Evolutionary conservation across 2,888 invertebrate genomes (phyloP).

Genomic region (Leucozona laternaria): DNA sequence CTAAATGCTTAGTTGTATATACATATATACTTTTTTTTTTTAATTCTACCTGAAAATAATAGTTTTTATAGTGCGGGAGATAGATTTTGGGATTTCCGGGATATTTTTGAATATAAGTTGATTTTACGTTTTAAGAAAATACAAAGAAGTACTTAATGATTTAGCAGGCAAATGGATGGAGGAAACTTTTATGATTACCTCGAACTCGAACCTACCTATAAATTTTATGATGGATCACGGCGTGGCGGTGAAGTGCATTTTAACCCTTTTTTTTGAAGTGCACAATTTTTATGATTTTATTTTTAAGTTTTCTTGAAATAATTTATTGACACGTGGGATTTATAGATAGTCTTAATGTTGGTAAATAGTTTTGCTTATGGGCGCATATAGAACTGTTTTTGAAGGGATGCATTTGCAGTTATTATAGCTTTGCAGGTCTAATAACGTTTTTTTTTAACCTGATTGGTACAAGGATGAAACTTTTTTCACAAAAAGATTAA

Average conservation of each 20-base stretch:
- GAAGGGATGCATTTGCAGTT: too few species aligned
- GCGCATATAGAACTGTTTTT: too few species aligned
- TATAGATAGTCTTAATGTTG: neutral
- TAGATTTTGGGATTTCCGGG: conserved; percentile 39
- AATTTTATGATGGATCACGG: neutral
- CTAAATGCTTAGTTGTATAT: conserved; percentile 14
- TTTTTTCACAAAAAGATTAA: too few species aligned
- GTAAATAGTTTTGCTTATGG: neutral
- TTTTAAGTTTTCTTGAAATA: neutral
- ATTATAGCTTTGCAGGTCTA: too few species aligned
- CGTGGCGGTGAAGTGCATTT: neutral
- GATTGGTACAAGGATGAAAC: too few species aligned
- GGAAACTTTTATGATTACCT: neutral
- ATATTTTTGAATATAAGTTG: conserved; percentile 54
- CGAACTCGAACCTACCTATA: neutral
- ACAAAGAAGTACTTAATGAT: conserved; percentile 35
- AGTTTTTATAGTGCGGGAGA: neutral
- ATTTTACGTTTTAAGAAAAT: conserved; percentile 21
- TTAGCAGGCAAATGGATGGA: conserved; percentile 2
- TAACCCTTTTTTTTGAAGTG: conserved; percentile 42
- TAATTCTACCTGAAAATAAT: conserved; percentile 6
- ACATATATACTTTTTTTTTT: too few species aligned
- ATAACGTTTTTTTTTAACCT: too few species aligned
- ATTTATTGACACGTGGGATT: conserved; percentile 11
- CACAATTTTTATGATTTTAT: neutral